Conservation (phyloP, 2,113 vertebrate species). For the Chamaea fasciata region DNA sequence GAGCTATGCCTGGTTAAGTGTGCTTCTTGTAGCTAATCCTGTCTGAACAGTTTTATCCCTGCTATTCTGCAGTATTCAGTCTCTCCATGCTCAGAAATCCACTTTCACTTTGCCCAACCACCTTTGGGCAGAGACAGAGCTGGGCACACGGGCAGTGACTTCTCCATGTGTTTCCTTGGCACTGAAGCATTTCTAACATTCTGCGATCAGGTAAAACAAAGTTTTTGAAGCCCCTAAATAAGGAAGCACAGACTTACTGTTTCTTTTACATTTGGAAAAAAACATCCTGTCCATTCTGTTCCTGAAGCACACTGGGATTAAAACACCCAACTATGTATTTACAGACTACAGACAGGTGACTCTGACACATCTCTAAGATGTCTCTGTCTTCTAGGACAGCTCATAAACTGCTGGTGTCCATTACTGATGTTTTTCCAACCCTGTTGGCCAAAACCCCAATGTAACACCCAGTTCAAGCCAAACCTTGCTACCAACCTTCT, state of each 20-base stretch:
- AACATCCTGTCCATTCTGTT: rapidly evolving
- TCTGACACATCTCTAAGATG: not conserved
- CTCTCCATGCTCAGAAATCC: not conserved
- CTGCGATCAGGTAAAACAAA: not conserved
- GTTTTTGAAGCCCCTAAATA: rapidly evolving
- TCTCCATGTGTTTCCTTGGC: rapidly evolving
- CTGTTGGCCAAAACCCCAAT: rapidly evolving
- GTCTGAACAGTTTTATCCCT: not conserved
- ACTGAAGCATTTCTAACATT: not conserved
- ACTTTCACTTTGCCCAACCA: not conserved
- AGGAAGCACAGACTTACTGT: rapidly evolving
- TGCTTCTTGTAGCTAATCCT: not conserved
- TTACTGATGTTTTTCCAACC: rapidly evolving
- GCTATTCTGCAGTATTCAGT: not conserved
- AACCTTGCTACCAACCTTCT: not conserved
- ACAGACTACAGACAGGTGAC: not conserved
- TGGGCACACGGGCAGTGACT: not conserved
- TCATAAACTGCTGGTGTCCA: rapidly evolving
- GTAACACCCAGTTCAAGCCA: rapidly evolving
- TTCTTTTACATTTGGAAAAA: not conserved
- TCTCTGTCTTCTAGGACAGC: rapidly evolving
- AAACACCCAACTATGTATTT: rapidly evolving
- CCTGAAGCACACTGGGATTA: not conserved
- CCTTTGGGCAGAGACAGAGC: not conserved
- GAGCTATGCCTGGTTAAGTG: rapidly evolving